Conservation (phyloP, 2,113 vertebrate species). For the Malurus melanocephalus region DNA sequence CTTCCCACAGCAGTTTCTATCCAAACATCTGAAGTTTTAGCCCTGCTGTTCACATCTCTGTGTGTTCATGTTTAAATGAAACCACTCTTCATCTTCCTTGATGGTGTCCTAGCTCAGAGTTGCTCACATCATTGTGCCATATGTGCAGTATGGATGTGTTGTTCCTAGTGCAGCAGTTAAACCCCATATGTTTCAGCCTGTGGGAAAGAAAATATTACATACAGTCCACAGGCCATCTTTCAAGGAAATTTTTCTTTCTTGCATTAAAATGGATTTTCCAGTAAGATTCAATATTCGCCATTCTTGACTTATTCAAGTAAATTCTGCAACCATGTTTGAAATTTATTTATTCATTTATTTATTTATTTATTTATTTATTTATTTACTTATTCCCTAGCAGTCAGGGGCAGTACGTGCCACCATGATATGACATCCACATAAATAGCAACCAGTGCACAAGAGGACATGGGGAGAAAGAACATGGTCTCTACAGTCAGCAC, state of each 20-base stretch:
- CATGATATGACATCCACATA: background rate
- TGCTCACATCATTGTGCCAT: constrained; percentile 54
- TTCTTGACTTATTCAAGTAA: background rate
- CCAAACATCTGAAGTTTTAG: background rate
- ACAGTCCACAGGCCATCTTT: background rate
- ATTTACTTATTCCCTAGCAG: background rate
- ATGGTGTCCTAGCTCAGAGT: constrained; percentile 28
- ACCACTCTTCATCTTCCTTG: constrained; percentile 4
- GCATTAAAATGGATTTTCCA: background rate
- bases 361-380: background rate
- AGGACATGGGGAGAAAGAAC: background rate
- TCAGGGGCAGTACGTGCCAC: background rate
- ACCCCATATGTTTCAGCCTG: constrained; percentile 30
- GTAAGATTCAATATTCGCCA: background rate
- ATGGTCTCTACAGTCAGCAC: background rate
- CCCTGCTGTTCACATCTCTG: background rate
- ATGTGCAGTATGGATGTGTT: constrained; percentile 52
- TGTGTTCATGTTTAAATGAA: constrained; percentile 26
- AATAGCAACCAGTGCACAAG: background rate
- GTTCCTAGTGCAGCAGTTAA: constrained; percentile 32
- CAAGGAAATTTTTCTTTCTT: background rate
- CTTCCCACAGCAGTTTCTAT: background rate
- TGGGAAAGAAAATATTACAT: constrained; percentile 28
- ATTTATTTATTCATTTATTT: background rate
- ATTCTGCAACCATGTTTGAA: background rate